Base-by-base conservation (phyloP, 2,113 vertebrate genomes). In the Mesitornis unicolor region DNA sequence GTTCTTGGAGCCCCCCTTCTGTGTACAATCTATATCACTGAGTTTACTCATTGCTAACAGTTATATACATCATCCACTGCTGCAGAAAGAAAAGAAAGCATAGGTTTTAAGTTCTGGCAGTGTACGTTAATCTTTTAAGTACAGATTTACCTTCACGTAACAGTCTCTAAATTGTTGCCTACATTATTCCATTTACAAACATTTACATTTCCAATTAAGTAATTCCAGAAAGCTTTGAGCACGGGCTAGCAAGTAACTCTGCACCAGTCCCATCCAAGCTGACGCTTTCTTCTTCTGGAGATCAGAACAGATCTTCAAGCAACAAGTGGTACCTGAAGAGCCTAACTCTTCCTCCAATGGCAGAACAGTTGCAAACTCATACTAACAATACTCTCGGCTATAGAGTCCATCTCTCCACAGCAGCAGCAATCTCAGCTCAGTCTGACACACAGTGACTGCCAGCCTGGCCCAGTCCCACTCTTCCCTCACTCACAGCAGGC, bases 401-500 rank as follows among this genome's bases (percentile, higher is more conserved):
- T 0, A 29, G 13, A 31, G 36, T 6, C 36, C 5, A 0, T 6
- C 29, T 68, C 1, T 1, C 35, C 38, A 16, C 7, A 83, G 76
- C 63, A 82, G 57, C 68, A 88, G 65, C 51, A 42, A 38, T 5
- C 42, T 53, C 71, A 51, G 77, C 17, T 40, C 40, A 25, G n/a
- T 3, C 13, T 19, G 48, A 86, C 53, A 82, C 25, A 42, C 35
- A 83, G 53, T 6, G 1, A 24, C 10, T 48, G 48, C 26, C 70
- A 79, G 53, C 33, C 79, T 11, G 2, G 28, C 38, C 85, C 89
- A 28, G 57, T 3, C 29, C 65, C 6, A 9, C 40, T 47, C 38
- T 65, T 25, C 43, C 19, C 82, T 42, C 3, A 3, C 38, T 43
- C 63, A n/a, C 68, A 40, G 59, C 35, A 35, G 12, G 21, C 77